Evolutionary conservation across 2,113 vertebrate genomes (phyloP).

Genomic region (Stigmatopora argus): DNA sequence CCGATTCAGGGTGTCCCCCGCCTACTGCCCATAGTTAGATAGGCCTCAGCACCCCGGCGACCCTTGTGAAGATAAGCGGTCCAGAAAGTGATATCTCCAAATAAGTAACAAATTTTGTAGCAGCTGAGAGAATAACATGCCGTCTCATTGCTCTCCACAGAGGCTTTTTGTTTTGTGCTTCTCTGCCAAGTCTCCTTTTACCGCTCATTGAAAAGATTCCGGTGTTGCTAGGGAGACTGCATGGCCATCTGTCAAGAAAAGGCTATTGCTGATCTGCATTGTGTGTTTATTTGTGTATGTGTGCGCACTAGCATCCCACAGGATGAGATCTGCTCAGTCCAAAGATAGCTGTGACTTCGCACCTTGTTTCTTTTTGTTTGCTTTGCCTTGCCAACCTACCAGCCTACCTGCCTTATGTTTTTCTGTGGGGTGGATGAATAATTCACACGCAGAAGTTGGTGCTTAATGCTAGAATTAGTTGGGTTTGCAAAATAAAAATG

Average conservation of each 20-base stretch:
- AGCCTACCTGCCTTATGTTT: not conserved
- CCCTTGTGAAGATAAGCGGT: too few species aligned
- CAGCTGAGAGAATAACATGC: constrained; percentile 28
- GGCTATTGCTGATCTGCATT: constrained; percentile 29
- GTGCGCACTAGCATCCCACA: constrained; percentile 41
- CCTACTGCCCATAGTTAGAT: too few species aligned
- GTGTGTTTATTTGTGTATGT: constrained; percentile 21
- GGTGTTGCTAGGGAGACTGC: constrained; percentile 61
- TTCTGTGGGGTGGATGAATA: not conserved
- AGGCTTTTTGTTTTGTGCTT: constrained; percentile 1
- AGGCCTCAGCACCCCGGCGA: too few species aligned
- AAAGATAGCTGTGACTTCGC: constrained; percentile 45
- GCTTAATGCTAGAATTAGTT: too few species aligned
- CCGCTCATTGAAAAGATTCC: constrained; percentile 48
- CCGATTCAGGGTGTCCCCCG: too few species aligned
- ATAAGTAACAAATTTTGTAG: not conserved
- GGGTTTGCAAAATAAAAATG: too few species aligned
- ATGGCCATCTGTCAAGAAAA: constrained; percentile 60
- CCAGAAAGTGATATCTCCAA: not conserved
- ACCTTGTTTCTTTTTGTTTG: constrained; percentile 16
- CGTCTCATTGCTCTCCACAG: constrained; percentile 15
- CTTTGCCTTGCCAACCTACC: not conserved
- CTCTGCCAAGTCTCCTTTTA: constrained; percentile 48
- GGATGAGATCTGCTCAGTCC: constrained; percentile 37
- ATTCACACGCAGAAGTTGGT: not conserved